phyloP scores from a whole-genome alignment of 1,140 invertebrate genomes.

The Drosophila hydei region DNA sequence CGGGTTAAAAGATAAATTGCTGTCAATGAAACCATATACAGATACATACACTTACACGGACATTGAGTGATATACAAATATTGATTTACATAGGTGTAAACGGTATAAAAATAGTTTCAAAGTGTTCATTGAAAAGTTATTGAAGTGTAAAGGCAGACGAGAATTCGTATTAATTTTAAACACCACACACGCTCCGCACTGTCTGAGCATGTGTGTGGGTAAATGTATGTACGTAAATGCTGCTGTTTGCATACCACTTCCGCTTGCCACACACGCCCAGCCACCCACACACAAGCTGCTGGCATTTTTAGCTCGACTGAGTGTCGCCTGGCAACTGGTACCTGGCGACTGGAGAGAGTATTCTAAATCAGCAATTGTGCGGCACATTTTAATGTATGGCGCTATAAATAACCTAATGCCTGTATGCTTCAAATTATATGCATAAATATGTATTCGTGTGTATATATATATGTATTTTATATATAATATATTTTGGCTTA shows the following conservation, averaged over 20 bases:
- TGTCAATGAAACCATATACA: slow-evolving; percentile 33
- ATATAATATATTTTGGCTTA: slow-evolving; percentile 49
- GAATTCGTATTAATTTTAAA: slow-evolving; percentile 68
- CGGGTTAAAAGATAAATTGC: slow-evolving; percentile 44
- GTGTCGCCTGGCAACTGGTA: slow-evolving; percentile 19
- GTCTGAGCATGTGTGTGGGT: slow-evolving; percentile 13
- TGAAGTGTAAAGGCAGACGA: slow-evolving; percentile 68
- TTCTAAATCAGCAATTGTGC: slow-evolving; percentile 58
- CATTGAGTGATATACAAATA: slow-evolving; percentile 31
- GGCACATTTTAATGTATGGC: background rate
- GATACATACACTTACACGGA: slow-evolving; percentile 1
- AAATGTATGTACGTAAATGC: slow-evolving; percentile 1
- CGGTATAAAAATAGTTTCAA: slow-evolving; percentile 80
- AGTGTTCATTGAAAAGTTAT: slow-evolving; percentile 80
- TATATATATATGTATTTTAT: background rate
- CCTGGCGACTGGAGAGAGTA: background rate
- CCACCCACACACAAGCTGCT: slow-evolving; percentile 14
- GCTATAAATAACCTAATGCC: slow-evolving; percentile 50
- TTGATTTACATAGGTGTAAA: slow-evolving; percentile 60
- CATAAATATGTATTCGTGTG: background rate
- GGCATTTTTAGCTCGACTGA: slow-evolving; percentile 55
- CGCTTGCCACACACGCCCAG: slow-evolving; percentile 4
- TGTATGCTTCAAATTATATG: background rate
- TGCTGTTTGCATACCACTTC: slow-evolving; percentile 19
- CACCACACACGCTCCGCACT: slow-evolving; percentile 34